These are phyloP conservation scores for Archilochus colubris DNA, from an alignment of 2,113 vertebrate species.

Conservation along the genomic window DNA sequence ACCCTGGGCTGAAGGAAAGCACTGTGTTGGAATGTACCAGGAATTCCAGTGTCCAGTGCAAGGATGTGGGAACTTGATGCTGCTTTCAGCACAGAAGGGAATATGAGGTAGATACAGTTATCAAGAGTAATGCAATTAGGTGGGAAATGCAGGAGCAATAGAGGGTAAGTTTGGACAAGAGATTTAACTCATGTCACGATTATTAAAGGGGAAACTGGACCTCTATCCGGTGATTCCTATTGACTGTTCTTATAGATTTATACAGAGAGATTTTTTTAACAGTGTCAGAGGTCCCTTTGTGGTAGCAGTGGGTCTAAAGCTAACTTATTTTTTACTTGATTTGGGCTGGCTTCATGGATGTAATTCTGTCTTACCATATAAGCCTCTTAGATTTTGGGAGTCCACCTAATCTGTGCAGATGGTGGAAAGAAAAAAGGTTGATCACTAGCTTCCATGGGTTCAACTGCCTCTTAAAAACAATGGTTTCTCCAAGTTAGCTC, in stretches of 20 bases:
- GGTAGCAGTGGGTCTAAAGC: background rate
- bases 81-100: background rate
- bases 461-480: background rate
- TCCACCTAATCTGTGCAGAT: background rate
- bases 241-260: background rate
- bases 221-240: background rate
- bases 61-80: background rate
- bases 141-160: background rate
- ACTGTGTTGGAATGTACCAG: background rate
- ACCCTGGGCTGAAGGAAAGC: background rate
- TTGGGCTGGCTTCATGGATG: background rate
- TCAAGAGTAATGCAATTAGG: background rate
- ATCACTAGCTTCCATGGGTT: background rate
- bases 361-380: background rate
- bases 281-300: background rate
- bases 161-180: background rate
- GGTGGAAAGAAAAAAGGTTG: background rate
- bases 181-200: background rate
- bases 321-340: background rate
- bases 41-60: fast-evolving
- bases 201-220: background rate
- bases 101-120: background rate
- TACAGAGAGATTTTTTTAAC: background rate
- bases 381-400: background rate
- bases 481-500: background rate